Evolutionary conservation across 2,113 vertebrate species (phyloP), one percentile per base, ranked within the genome.

Genomic region (Hydrolagus affinis): DNA sequence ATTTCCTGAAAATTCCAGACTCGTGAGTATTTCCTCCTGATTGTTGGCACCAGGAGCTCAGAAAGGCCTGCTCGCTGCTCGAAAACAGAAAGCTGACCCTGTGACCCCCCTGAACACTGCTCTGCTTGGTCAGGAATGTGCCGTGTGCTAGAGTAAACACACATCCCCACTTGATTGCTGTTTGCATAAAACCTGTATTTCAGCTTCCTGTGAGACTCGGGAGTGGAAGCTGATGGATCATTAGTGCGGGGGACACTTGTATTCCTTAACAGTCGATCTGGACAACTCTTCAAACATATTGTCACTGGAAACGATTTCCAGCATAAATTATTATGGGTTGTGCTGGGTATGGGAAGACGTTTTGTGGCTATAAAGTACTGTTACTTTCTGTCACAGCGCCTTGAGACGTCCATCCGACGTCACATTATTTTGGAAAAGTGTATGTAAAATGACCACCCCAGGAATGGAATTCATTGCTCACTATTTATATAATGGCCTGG

Each of bases 1-100:
- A 83, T 68, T 83, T 83, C 78, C 78, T 83, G 78, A 68, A 83
- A 83, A 83, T 83, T 83, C 78, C 78, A 83, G 60, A 83, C 78
- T 64, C 6, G 78, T 83, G 78, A 83, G 62, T 83, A 83, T 68
- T 68, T 83, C 78, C 66, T 83, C 78, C 78, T 83, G 78, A 83
- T 9, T 68, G 78, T 32, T 83, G 78, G 66, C 78, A 83, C 28
- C 78, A 32, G 78, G 62, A 68, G 78, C 62, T 83, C 78, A 4
- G 25, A 32, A 68, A 83, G n/a, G 60, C 78, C 62, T 83, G 78
- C 78, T 17, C 62, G 17, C 25, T 15, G 28, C 78, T 66, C 1
- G 17, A 66, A 66, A 83, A 83, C 78, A 83, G 62, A 83, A 83
- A 11, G 28, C 78, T 66, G 60, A 66, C 78, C 78, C 60, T 4